Conservation (phyloP, 2,113 vertebrate species). For the Pelmatolapia mariae region DNA sequence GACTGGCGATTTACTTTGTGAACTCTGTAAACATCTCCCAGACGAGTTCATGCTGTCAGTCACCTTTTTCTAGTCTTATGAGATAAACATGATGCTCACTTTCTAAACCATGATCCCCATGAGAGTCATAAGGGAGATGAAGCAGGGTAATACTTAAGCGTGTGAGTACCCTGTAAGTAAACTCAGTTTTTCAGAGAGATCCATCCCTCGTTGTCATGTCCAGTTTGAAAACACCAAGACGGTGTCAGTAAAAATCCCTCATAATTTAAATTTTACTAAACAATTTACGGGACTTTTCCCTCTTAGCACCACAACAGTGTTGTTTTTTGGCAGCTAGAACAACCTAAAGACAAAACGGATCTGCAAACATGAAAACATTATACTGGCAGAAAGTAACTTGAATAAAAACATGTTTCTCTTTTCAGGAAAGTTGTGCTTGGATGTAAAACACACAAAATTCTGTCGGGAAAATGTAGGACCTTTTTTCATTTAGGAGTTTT, state of each 20-base stretch:
- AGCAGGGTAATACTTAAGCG: not conserved
- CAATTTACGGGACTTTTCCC: not conserved
- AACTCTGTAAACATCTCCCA: not conserved
- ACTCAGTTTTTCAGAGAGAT: not conserved
- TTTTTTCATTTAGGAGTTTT: not conserved
- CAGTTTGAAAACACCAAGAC: not conserved
- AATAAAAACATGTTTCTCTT: not conserved
- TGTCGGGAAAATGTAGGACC: not conserved
- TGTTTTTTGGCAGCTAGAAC: not conserved
- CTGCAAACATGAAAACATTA: not conserved
- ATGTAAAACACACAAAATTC: not conserved
- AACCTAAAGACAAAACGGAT: not conserved
- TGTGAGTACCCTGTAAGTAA: not conserved
- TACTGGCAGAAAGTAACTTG: not conserved
- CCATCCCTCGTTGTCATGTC: not conserved
- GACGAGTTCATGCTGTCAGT: not conserved
- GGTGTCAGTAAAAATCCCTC: not conserved
- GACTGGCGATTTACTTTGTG: fast-evolving
- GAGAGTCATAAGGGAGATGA: not conserved
- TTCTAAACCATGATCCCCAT: not conserved
- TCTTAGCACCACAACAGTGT: not conserved
- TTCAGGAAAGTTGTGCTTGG: not conserved
- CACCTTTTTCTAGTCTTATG: not conserved
- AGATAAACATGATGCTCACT: not conserved
- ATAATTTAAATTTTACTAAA: not conserved